A percentile compares a stretch with the other conserved stretches of the same genome.
These are phyloP conservation scores for Diglossa cyanea DNA, from an alignment of 2,797 vertebrate genomes.

Conservation along the genomic window DNA sequence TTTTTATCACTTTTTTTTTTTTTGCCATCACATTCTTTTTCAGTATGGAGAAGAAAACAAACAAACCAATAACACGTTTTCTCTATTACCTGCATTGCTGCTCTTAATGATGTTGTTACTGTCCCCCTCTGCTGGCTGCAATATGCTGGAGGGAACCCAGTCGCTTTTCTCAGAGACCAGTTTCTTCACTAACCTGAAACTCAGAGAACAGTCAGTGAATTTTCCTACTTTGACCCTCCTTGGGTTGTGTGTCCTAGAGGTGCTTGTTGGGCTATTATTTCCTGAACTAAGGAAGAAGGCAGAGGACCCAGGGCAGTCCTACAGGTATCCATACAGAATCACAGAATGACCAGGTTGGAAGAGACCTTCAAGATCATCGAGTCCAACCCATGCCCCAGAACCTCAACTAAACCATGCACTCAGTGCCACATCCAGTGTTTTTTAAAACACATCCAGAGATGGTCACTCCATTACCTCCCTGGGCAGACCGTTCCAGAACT, in stretches of 20 bases:
- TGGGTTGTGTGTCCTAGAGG: not conserved
- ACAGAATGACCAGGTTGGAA: not conserved
- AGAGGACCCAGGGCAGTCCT: not conserved
- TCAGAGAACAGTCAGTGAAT: not conserved
- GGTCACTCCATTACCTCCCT: not conserved
- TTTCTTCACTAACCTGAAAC: constrained; percentile 83
- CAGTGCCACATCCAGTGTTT: not conserved
- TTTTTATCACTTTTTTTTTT: not conserved
- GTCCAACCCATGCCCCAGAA: not conserved
- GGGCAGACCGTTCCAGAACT: not conserved
- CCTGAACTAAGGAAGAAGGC: not conserved
- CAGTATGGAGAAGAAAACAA: not conserved
- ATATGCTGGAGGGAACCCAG: constrained; percentile 77
- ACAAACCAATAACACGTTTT: not conserved
- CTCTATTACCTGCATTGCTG: constrained; percentile 73
- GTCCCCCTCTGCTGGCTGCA: constrained; percentile 77
- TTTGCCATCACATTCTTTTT: not conserved
- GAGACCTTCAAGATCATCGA: not conserved
- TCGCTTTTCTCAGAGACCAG: constrained; percentile 80
- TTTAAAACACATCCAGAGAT: not conserved
- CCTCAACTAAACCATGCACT: not conserved
- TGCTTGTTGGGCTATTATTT: not conserved
- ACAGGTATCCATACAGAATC: not conserved
- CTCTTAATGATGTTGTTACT: constrained; percentile 63
- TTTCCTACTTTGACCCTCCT: not conserved